Evolutionary conservation across 2,113 vertebrate genomes (phyloP).

Genomic region (Aptenodytes patagonicus): DNA sequence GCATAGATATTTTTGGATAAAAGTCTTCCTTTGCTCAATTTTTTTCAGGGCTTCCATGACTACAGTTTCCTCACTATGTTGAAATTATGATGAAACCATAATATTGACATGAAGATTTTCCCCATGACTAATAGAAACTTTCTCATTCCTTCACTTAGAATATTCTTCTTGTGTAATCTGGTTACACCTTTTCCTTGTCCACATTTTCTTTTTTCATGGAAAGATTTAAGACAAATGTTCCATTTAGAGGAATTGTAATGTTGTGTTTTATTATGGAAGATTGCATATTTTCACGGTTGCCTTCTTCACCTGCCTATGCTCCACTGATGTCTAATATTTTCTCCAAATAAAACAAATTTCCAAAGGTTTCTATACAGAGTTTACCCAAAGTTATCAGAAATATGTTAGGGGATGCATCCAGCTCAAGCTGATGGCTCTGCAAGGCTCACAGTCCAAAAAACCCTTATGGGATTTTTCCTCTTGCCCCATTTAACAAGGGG

Average conservation of each 20-base stretch:
- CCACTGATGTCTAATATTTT: background rate
- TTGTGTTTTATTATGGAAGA: background rate
- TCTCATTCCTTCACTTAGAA: background rate
- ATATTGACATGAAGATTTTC: background rate
- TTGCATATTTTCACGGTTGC: background rate
- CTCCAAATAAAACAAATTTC: background rate
- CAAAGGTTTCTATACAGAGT: background rate
- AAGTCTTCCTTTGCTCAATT: background rate
- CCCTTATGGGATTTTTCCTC: background rate
- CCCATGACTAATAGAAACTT: accelerated
- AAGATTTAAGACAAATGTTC: background rate
- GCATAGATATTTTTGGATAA: background rate
- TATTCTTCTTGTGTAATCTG: too few relatives aligned
- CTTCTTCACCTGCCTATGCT: background rate
- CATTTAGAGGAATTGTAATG: background rate
- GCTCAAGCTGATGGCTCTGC: background rate
- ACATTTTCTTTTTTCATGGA: background rate
- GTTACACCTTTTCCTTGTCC: background rate
- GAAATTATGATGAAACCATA: background rate
- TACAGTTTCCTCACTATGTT: background rate
- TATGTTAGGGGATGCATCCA: accelerated
- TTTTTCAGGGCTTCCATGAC: background rate
- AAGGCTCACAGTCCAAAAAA: background rate
- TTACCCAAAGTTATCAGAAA: background rate
- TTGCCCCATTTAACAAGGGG: too few relatives aligned